Base-by-base conservation (phyloP, 2,113 vertebrate genomes). In the Istiophorus platypterus region DNA sequence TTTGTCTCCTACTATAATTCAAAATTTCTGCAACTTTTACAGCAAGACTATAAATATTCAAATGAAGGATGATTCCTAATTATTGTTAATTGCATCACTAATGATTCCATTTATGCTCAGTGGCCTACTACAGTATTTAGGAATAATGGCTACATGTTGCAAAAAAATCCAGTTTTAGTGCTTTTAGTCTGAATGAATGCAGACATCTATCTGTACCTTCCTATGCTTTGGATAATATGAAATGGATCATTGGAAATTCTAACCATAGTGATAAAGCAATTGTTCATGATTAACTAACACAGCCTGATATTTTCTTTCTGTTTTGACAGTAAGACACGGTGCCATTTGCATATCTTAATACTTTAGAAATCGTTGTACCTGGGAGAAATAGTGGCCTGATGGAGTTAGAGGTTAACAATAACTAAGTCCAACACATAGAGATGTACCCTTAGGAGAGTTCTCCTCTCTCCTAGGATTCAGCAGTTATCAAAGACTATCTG, bases 401-500 rank as follows among this genome's bases (percentile, higher is more conserved):
- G 26, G 79, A 87, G 81, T 61, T 75, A 58, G 66, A 89, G 82
- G 86, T 76, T 83, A 90, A 73, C 76, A 70, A 63, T 86, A 84
- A 89, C 80, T 85, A 78, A 69, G 73, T 78, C 57, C 52, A 84
- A 63, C 76, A 58, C 68, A 52, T 79, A 37, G 63, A 81, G 76
- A n/a, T 41, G 58, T 75, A 80, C 82, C 85, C 47, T 51, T 12
- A 41, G 65, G 84, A 86, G 58, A 63, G 70, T 72, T 51, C 17
- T 22, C 61, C 66, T 65, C 45, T 61, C 82, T 85, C 88, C 34
- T 20, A 76, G 80, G 86, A 76, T 78, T 81, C 74, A 62, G 63
- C 58, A 57, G 62, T 84, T 71, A 89, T 90, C 80, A 82, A 84
- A 86, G 76, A 69, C 45, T 76, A 84, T 65, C 84, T 85, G 82